These are phyloP conservation scores for Callipepla squamata DNA, from an alignment of 2,113 vertebrate species.

Conservation along the genomic window DNA sequence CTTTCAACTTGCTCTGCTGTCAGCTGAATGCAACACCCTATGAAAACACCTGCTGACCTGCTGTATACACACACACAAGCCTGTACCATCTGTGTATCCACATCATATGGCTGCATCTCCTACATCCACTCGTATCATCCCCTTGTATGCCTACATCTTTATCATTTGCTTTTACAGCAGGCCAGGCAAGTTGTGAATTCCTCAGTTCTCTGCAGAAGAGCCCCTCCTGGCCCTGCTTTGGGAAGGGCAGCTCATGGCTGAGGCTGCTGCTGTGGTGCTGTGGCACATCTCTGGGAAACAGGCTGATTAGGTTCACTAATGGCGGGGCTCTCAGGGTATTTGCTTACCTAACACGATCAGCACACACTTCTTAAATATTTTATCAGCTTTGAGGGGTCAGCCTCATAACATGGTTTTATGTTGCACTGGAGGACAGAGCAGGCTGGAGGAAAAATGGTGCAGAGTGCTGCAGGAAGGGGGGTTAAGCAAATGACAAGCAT, in stretches of 20 bases:
- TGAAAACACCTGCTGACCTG: constrained; percentile 64
- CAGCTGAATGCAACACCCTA: constrained; percentile 45
- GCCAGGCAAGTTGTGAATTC: neutral
- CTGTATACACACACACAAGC: neutral
- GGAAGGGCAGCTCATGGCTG: neutral
- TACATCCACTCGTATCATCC: neutral
- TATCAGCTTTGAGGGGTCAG: constrained; percentile 67
- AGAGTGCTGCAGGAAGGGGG: constrained; percentile 4
- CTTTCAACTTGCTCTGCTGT: constrained; percentile 41
- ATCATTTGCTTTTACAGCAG: neutral
- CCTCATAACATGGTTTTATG: constrained; percentile 46
- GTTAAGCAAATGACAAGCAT: neutral
- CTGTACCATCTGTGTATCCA: neutral
- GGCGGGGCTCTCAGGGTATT: constrained; percentile 50
- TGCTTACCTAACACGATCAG: constrained; percentile 76
- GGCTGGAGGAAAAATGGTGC: constrained; percentile 22
- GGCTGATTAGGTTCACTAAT: constrained; percentile 70
- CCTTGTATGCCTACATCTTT: neutral
- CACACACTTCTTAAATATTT: constrained; percentile 74
- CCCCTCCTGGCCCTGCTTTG: neutral
- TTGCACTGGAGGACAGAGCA: constrained; percentile 21
- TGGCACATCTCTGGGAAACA: constrained; percentile 35
- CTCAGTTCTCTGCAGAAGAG: neutral
- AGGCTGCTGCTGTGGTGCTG: neutral
- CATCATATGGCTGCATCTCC: neutral